Evolutionary conservation across 2,888 invertebrate genomes (phyloP), one percentile per base, ranked within the genome.

Genomic region (Lumbricus terrestris): DNA sequence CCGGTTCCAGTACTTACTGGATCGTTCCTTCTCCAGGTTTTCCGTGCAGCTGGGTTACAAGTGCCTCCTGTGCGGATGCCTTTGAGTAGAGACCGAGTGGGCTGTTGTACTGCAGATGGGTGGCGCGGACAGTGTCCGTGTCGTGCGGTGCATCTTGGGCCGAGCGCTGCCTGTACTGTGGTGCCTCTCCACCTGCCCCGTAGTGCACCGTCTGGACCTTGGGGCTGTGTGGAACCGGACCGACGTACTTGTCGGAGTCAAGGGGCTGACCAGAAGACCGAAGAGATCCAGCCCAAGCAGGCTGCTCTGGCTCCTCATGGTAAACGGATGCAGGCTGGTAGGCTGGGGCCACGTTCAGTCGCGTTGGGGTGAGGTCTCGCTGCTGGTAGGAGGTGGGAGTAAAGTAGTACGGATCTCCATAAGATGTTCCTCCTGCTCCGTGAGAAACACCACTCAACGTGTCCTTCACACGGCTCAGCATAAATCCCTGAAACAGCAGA

Each of bases 91-190:
- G 92, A 6, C 93, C 93, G 91, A 95, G 93, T 20, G 95, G 95
- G 82, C 94, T 94, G 93, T 95, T 95, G 92, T 94, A 95, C 93
- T 95, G 95, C 91, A 94, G 93, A 92, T 95, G 94, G 54, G 93
- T 93, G 90, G 94, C 93, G 82, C 93, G 92, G 34, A 94, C 92
- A 3, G 91, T 91, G 69, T 91, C 92, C 18, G 89, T 37, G 16
- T 47, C 89, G 88, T 89, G 89, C 18, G 33, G 42, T 34, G 34
- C 37, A 29, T 38, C 54, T 6, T 88, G n/a, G 20, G 92, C 90
- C 23, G 20, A 88, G n/a, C 89, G 90, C 89, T 92, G 92, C 35
- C 88, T 85, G 69, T 92, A 92, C 89, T 90, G 82, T n/a, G 89
- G 91, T 6, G 85, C 83, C 15, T 89, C 90, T 8, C 90, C 90